Evolutionary conservation across 2,113 vertebrate genomes (phyloP).

Genomic region (Oncorhynchus tshawytscha): DNA sequence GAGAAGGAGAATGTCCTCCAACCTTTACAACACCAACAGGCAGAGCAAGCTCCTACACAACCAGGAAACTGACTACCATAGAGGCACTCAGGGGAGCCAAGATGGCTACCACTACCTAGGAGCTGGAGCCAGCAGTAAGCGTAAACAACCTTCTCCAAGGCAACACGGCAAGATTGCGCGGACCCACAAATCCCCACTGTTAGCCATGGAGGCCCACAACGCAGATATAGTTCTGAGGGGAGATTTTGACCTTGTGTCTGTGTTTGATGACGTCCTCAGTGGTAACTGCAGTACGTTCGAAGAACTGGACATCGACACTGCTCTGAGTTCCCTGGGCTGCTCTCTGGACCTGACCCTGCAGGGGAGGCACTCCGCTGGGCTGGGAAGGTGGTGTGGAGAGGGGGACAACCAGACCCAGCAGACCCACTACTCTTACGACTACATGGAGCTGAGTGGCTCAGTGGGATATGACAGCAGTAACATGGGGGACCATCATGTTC

Average conservation of each 20-base stretch:
- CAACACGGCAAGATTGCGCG: conserved; percentile 52
- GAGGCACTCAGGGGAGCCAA: conserved; percentile 36
- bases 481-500: conserved; percentile 59
- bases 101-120: conserved; percentile 59
- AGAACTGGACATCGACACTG: conserved; percentile 80
- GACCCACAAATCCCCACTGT: conserved; percentile 66
- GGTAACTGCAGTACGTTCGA: conserved; percentile 78
- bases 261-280: conserved; percentile 76
- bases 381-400: conserved; percentile 62
- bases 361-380: conserved; percentile 49
- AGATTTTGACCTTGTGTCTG: conserved; percentile 75
- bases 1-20: conserved; percentile 75
- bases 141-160: conserved; percentile 66
- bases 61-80: conserved; percentile 41
- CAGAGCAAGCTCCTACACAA: conserved; percentile 61
- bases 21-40: conserved; percentile 65
- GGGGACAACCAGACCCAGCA: conserved; percentile 29
- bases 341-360: conserved; percentile 70
- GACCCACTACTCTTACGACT: conserved; percentile 63
- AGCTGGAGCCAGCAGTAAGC: conserved; percentile 42
- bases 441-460: conserved; percentile 61
- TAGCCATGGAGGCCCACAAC: conserved; percentile 64
- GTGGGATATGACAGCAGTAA: conserved; percentile 40
- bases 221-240: conserved; percentile 66
- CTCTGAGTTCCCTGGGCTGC: conserved; percentile 75